Conservation (phyloP, 2,888 invertebrate genomes). For the Luperina testacea region DNA sequence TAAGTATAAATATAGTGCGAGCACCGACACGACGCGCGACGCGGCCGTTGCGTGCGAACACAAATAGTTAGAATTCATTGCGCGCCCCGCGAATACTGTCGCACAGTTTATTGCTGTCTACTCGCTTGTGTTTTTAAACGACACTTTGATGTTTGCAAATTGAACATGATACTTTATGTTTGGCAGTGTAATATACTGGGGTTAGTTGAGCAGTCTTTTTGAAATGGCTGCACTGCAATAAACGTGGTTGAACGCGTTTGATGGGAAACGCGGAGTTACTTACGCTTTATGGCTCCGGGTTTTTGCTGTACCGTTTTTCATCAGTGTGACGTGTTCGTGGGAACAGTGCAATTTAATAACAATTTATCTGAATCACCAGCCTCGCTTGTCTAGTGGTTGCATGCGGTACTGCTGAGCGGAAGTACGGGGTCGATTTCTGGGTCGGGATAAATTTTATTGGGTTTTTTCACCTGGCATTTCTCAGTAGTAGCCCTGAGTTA, state of each 20-base stretch:
- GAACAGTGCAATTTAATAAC: background rate
- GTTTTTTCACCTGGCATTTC: no score
- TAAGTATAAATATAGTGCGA: slow-evolving; percentile 56
- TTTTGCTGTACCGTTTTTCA: slow-evolving; percentile 26
- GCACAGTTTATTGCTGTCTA: slow-evolving; percentile 65
- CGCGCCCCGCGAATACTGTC: slow-evolving; percentile 65
- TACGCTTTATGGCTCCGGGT: slow-evolving; percentile 1
- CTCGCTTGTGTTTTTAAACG: slow-evolving; percentile 66
- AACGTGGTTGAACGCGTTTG: slow-evolving; percentile 47
- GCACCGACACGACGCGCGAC: slow-evolving; percentile 7
- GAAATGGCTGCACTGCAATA: slow-evolving; percentile 40
- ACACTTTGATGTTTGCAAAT: slow-evolving; percentile 67
- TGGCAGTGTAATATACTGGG: slow-evolving; percentile 54
- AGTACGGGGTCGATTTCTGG: background rate
- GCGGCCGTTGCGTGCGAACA: slow-evolving; percentile 61
- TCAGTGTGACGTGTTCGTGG: slow-evolving; percentile 6
- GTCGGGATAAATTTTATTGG: no score
- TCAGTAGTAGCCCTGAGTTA: no score
- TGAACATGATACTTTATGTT: slow-evolving; percentile 67
- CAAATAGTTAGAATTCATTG: slow-evolving; percentile 70
- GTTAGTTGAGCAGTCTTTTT: slow-evolving; percentile 51
- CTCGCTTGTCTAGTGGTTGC: background rate
- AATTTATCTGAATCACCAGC: background rate
- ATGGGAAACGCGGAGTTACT: slow-evolving; percentile 40
- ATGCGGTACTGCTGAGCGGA: background rate